Percentiles rank a stretch among this genome's conserved stretches.
Evolutionary conservation across 2,113 vertebrate species (phyloP).

Genomic region (Dicrurus megarhynchus): DNA sequence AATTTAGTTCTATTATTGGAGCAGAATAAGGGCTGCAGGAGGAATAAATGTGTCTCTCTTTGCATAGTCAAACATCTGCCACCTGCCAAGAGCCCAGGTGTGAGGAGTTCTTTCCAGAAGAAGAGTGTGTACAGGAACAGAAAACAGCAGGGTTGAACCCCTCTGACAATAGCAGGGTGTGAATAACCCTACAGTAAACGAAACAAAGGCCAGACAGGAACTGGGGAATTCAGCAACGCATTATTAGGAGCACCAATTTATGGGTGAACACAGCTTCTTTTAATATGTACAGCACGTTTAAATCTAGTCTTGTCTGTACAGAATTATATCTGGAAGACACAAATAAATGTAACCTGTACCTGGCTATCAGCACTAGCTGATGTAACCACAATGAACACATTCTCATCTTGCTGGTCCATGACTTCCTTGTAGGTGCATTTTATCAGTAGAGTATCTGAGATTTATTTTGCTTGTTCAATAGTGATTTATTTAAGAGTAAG

Average conservation of each 20-base stretch:
- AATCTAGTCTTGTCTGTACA: background rate
- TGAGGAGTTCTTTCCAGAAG: background rate
- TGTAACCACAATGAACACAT: background rate
- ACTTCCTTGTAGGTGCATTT: background rate
- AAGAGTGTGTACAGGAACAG: background rate
- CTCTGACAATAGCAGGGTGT: background rate
- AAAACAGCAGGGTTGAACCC: background rate
- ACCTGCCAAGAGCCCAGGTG: fast-evolving
- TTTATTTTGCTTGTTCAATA: background rate
- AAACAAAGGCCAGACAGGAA: background rate
- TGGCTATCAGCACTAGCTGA: background rate
- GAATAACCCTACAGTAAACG: background rate
- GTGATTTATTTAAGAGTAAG: background rate
- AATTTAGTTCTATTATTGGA: background rate
- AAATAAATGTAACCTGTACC: background rate
- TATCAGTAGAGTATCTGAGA: background rate
- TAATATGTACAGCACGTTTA: background rate
- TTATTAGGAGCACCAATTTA: background rate
- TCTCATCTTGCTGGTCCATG: background rate
- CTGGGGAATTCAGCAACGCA: background rate
- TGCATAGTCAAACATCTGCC: too few species aligned
- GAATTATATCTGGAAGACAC: background rate
- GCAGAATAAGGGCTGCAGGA: background rate
- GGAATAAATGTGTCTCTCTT: background rate
- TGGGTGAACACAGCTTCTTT: background rate